Conservation (phyloP, 2,113 vertebrate genomes). For the Thunnus thynnus region DNA sequence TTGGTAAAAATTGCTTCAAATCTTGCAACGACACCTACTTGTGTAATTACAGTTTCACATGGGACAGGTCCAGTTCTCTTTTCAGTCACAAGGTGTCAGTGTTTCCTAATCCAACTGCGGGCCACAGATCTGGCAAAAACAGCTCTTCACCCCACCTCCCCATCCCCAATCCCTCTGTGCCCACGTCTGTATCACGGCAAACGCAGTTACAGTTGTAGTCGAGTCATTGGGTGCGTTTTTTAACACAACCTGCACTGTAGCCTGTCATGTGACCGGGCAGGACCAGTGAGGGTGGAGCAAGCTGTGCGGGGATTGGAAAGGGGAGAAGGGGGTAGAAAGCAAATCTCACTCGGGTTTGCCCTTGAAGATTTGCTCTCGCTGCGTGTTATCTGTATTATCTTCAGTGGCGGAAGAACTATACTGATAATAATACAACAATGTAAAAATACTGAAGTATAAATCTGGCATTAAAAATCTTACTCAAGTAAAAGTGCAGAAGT, state of each 20-base stretch:
- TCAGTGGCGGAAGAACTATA: background rate
- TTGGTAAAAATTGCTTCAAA: background rate
- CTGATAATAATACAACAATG: background rate
- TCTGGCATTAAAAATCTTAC: background rate
- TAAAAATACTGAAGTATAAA: background rate
- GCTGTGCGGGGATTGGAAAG: background rate
- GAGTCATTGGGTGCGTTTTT: conserved; percentile 46
- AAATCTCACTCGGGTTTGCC: background rate
- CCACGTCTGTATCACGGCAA: background rate
- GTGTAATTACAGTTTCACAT: conserved; percentile 3
- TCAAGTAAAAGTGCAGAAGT: background rate
- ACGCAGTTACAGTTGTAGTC: conserved; percentile 24
- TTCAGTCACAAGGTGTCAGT: conserved; percentile 71
- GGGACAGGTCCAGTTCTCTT: conserved; percentile 45
- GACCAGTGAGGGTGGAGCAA: conserved; percentile 21
- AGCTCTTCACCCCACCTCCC: no score
- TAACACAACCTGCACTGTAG: conserved; percentile 12
- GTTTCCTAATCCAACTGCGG: conserved; percentile 42
- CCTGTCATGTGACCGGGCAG: conserved; percentile 13
- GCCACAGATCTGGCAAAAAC: background rate
- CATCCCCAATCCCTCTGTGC: background rate
- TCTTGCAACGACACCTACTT: background rate
- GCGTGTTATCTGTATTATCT: background rate
- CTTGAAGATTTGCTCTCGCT: no score
- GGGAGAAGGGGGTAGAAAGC: no score